Evolutionary conservation across 2,113 vertebrate species (phyloP), one percentile per base, ranked within the genome.

Genomic region (Solea solea): DNA sequence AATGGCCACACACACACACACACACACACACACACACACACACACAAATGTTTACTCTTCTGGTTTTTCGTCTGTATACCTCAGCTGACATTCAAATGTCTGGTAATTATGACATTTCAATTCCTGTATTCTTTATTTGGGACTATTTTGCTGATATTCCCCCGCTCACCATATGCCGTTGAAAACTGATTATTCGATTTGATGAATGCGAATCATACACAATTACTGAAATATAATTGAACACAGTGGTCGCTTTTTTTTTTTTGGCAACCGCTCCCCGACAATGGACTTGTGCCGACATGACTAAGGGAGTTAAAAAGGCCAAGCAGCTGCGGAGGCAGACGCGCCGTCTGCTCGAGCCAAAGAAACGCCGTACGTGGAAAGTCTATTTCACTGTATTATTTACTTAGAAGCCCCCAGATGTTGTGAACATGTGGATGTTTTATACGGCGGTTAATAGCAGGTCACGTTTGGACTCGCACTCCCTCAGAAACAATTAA

Each of bases 401-500:
- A 87, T 93, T 90, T 91, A 85, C 82, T 78, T 80, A 64, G 71
- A 88, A 80, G 78, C 67, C 56, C 80, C 84, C 91, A 92, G 89
- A 90, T 91, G 88, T 85, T 86, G 75, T 76, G 76, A 89, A 76
- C 83, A 90, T 89, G 87, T 91, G 86, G 81, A 86, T 77, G 76
- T 89, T 90, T 93, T 88, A 89, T 92, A 77, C 83, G 85, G 82
- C 81, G 76, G 83, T 90, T 90, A 90, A 91, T 88, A 76, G 79
- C 45, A 71, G 81, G 88, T 85, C 88, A 86, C 62, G 72, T 80
- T 79, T 81, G 73, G 78, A 70, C 84, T 76, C 83, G 72, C 85
- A 81, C 84, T 91, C 84, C 82, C 88, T 84, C 69, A 89, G 89
- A 92, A 90, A 90, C 88, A 87, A 93, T 91, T 90, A 90, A 89